phyloP scores from a whole-genome alignment of 2,113 vertebrate genomes.

The Oncorhynchus masou region DNA sequence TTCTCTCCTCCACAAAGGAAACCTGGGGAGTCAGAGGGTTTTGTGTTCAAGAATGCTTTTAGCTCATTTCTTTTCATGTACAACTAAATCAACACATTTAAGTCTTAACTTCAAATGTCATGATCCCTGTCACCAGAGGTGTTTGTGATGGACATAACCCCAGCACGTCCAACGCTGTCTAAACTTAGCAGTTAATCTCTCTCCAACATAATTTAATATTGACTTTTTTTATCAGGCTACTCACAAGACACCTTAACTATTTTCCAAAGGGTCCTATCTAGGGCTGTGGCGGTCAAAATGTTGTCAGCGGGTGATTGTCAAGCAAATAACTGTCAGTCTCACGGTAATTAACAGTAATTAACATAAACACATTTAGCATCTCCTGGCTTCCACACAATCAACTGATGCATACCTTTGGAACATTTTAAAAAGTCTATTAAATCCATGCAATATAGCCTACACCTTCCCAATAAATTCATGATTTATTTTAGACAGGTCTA shows the following conservation, averaged over 20 bases:
- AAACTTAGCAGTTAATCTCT: not conserved
- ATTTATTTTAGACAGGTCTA: too few relatives aligned
- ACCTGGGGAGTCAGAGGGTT: not conserved
- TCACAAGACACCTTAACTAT: slow-evolving; percentile 6
- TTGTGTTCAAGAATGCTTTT: not conserved
- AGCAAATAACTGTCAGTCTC: too few relatives aligned
- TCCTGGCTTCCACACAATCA: too few relatives aligned
- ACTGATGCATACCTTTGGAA: too few relatives aligned
- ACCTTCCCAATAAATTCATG: too few relatives aligned
- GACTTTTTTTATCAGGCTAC: not conserved
- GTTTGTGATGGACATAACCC: not conserved
- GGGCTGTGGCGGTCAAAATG: too few relatives aligned
- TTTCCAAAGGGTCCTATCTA: slow-evolving; percentile 36
- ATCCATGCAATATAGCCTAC: too few relatives aligned
- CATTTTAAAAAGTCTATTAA: too few relatives aligned
- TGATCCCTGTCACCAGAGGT: not conserved
- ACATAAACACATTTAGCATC: too few relatives aligned
- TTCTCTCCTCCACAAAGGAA: not conserved
- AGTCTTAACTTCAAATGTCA: not conserved
- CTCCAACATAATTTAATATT: not conserved
- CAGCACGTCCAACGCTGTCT: not conserved
- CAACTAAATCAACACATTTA: not conserved
- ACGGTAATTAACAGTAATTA: too few relatives aligned
- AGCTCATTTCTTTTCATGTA: not conserved
- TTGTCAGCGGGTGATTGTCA: too few relatives aligned